Conservation (phyloP, 2,113 vertebrate species). For the Polypterus bichir region DNA sequence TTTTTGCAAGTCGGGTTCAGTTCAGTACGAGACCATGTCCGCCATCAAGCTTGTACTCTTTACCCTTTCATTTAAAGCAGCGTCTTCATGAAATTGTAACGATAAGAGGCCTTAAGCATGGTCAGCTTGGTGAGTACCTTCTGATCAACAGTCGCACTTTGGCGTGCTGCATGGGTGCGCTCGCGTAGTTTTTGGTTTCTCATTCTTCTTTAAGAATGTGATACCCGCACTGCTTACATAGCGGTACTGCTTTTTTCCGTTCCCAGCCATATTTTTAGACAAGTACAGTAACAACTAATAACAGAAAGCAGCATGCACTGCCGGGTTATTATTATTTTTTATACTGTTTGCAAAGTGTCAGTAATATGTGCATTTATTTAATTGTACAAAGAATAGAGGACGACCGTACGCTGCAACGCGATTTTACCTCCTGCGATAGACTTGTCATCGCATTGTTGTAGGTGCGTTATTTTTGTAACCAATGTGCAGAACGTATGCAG, state of each 20-base stretch:
- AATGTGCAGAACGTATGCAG: neutral
- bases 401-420: neutral
- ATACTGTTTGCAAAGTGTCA: too few relatives aligned
- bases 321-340: too few relatives aligned
- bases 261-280: slow-evolving; percentile 23
- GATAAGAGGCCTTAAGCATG: slow-evolving; percentile 70
- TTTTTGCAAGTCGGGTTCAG: slow-evolving; percentile 53
- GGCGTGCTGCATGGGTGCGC: slow-evolving; percentile 19
- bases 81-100: slow-evolving; percentile 70
- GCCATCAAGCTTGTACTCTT: slow-evolving; percentile 44
- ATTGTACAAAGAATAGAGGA: too few relatives aligned
- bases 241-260: slow-evolving; percentile 14
- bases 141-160: neutral
- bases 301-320: slow-evolving; percentile 8
- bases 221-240: slow-evolving; percentile 17
- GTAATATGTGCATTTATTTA: too few relatives aligned
- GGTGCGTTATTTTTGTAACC: neutral
- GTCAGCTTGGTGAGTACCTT: slow-evolving; percentile 77
- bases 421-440: neutral
- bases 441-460: neutral
- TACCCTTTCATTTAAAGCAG: slow-evolving; percentile 42
- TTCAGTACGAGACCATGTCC: slow-evolving; percentile 67
- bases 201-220: slow-evolving; percentile 17
- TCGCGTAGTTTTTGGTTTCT: slow-evolving; percentile 8
- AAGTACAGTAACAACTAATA: slow-evolving; percentile 28